Percentiles rank a stretch among this genome's conserved stretches.
phyloP scores from a whole-genome alignment of 2,888 invertebrate genomes.

The Machimus rusticus region DNA sequence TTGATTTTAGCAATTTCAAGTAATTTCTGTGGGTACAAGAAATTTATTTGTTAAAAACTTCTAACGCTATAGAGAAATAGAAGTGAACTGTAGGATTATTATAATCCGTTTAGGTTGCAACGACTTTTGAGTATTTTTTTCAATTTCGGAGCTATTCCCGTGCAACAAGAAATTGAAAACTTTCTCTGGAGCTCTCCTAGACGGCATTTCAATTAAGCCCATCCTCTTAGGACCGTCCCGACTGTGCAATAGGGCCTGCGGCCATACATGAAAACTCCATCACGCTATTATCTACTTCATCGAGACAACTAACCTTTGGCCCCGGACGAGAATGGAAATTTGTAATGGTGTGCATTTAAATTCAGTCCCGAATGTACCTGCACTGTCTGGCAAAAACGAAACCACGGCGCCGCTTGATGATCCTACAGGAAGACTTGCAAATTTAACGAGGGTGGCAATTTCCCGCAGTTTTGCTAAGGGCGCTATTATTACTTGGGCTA shows the following conservation, averaged over 20 bases:
- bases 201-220: conserved; percentile 17
- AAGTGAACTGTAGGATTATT: not conserved
- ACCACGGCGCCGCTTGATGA: not conserved
- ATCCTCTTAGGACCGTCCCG: not conserved
- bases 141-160: not conserved
- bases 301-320: conserved; percentile 16
- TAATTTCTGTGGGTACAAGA: too few relatives aligned
- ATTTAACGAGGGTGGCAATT: conserved; percentile 14
- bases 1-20: too few relatives aligned
- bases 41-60: not conserved
- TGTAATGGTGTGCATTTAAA: not conserved
- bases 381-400: not conserved
- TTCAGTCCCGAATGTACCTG: not conserved
- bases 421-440: not conserved
- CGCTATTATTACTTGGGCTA: not conserved
- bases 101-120: not conserved
- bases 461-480: not conserved
- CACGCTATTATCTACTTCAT: conserved; percentile 11
- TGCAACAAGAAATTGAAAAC: conserved; percentile 8
- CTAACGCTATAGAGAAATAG: not conserved
- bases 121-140: not conserved
- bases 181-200: not conserved
- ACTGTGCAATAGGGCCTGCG: not conserved
- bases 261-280: conserved; percentile 7
- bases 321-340: not conserved